Percentiles rank a stretch among this genome's conserved stretches.
phyloP scores from a whole-genome alignment of 2,113 vertebrate genomes.

The Burhinus oedicnemus region DNA sequence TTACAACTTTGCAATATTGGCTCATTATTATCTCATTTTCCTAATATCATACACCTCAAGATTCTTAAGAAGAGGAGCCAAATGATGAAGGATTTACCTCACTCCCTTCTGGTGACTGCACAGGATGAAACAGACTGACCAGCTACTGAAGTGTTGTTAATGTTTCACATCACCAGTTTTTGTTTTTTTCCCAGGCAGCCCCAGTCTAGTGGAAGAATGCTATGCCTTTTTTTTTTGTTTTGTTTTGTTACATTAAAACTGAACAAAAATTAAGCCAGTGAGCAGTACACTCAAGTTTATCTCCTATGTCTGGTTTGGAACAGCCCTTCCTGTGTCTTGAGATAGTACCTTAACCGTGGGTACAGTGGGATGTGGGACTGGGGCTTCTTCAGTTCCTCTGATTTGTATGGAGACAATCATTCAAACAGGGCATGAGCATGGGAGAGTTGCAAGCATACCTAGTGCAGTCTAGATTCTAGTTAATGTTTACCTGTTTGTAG shows the following conservation, averaged over 20 bases:
- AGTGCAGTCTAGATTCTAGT: neutral
- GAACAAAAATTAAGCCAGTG: neutral
- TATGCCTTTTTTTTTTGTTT: neutral
- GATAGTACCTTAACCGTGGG: neutral
- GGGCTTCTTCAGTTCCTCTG: neutral
- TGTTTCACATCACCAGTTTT: neutral
- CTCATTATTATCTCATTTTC: neutral
- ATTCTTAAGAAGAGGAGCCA: neutral
- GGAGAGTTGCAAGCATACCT: neutral
- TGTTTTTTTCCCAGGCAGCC: neutral
- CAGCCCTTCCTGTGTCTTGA: neutral
- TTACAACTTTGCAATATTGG: neutral
- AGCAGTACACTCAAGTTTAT: neutral
- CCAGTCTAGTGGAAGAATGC: neutral
- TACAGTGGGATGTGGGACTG: fast-evolving
- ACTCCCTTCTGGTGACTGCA: neutral
- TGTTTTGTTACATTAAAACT: neutral
- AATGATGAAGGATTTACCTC: neutral
- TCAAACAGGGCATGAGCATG: neutral
- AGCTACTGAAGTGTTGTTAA: neutral
- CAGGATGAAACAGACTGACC: neutral
- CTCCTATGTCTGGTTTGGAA: neutral
- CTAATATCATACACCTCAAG: neutral
- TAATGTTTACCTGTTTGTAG: neutral
- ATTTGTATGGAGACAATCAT: neutral